Percentiles rank a stretch among this genome's conserved stretches.
Conservation (phyloP, 2,888 invertebrate species). For the Patella depressa region DNA sequence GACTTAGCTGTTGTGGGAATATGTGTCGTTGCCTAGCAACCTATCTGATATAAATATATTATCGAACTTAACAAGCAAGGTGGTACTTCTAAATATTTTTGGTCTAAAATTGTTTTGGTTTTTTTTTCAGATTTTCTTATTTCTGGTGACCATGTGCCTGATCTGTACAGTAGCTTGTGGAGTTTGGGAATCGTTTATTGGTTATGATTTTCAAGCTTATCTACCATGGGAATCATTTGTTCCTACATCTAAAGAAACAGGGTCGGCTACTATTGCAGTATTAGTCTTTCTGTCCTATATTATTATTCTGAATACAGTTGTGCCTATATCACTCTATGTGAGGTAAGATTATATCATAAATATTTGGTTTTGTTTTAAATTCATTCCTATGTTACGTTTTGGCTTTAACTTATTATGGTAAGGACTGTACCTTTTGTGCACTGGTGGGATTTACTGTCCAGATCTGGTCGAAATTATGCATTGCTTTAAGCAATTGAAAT, state of each 20-base stretch:
- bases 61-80: no score
- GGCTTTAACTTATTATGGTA: background rate
- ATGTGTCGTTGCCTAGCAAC: no score
- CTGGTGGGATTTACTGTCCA: background rate
- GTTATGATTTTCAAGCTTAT: slow-evolving; percentile 74
- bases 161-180: slow-evolving; percentile 98
- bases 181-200: slow-evolving; percentile 96
- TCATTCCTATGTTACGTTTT: no score
- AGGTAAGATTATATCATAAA: slow-evolving; percentile 76
- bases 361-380: no score
- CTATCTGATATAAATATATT: no score
- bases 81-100: no score
- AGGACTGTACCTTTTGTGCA: background rate
- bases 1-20: no score
- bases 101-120: slow-evolving; percentile 27
- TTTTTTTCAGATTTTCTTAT: slow-evolving; percentile 91
- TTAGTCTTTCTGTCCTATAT: slow-evolving; percentile 99
- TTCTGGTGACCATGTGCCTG: slow-evolving; percentile 95
- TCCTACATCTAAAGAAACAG: slow-evolving; percentile 74
- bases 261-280: slow-evolving; percentile 86
- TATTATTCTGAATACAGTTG: slow-evolving; percentile 98
- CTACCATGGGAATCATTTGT: slow-evolving; percentile 95
- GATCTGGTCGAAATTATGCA: background rate
- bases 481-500: no score
- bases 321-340: slow-evolving; percentile 99